Evolutionary conservation across 2,888 invertebrate species (phyloP), one percentile per base, ranked within the genome.

Genomic region (Diplolepis rosae): DNA sequence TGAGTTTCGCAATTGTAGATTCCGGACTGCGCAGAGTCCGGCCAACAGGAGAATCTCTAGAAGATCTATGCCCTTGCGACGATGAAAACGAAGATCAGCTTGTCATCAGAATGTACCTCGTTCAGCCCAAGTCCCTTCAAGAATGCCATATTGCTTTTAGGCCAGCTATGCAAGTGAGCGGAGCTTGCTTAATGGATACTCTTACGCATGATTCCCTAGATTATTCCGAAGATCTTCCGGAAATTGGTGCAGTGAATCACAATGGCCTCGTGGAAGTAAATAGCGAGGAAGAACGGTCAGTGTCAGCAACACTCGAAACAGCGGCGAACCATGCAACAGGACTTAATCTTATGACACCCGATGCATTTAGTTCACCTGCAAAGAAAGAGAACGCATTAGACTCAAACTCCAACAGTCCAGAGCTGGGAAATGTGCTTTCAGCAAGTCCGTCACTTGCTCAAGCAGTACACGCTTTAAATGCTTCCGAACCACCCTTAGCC

Each of bases 51-150:
- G 88, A 87, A 72, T 88, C 87, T 0, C 70, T 88, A 0, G 93
- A 93, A 75, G 93, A 93, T 79, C 86, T 92, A 67, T 85, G 85
- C 51, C 85, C 87, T 2, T 87, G 87, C 30, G 92, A 92, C 66
- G 91, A 91, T 65, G 93, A 92, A 69, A 91, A 90, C 71, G 92
- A 91, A 66, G 91, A 91, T 65, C 86, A 86, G 13, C 79, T 87
- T 54, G 89, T 91, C 4, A 89, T 93, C 32, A 90, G 91, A 70
- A 91, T 96, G 91, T 94, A 94, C 89, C 92, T 96, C 75, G 95
- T 97, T 73, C 96, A 96, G 85, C 95, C 96, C 30, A 96, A 96
- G 89, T 95, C 96, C 2, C 90, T 98, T 74, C 97, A 97, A 89
- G 95, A 96, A 85, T 94, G 95, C 79, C 92, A 93, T 79, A 93